These are phyloP conservation scores for Buphagus erythrorhynchus DNA, from an alignment of 2,797 vertebrate genomes.

Conservation along the genomic window DNA sequence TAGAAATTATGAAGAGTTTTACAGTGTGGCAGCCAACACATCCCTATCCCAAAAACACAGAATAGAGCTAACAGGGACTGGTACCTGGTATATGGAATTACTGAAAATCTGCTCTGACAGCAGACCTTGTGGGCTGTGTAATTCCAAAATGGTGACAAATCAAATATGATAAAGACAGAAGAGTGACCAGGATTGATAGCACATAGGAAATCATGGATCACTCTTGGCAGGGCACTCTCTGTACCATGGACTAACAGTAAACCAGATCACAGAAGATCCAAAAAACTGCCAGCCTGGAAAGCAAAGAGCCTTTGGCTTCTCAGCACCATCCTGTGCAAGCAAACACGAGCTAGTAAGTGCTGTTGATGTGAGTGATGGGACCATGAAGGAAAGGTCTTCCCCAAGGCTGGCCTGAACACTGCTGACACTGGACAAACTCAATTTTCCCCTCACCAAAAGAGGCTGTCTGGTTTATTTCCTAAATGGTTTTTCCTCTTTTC, in stretches of 20 bases:
- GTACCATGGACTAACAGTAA: not conserved
- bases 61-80: not conserved
- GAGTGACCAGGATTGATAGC: not conserved
- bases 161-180: not conserved
- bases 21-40: accelerated
- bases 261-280: not conserved
- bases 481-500: not conserved
- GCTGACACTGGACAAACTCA: not conserved
- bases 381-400: not conserved
- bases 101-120: not conserved
- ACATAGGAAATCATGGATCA: not conserved
- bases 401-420: not conserved
- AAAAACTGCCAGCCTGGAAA: not conserved
- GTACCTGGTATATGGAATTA: not conserved
- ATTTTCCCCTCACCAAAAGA: not conserved
- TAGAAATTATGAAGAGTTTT: not conserved
- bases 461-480: not conserved
- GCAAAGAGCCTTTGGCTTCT: not conserved
- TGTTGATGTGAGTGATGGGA: not conserved
- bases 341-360: not conserved
- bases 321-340: not conserved
- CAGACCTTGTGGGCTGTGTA: not conserved
- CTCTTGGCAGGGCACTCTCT: not conserved
- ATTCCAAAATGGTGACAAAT: not conserved
- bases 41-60: not conserved